A percentile compares a stretch with the other conserved stretches of the same genome.
phyloP scores from a whole-genome alignment of 2,113 vertebrate genomes.

The Tychaedon coryphoeus region DNA sequence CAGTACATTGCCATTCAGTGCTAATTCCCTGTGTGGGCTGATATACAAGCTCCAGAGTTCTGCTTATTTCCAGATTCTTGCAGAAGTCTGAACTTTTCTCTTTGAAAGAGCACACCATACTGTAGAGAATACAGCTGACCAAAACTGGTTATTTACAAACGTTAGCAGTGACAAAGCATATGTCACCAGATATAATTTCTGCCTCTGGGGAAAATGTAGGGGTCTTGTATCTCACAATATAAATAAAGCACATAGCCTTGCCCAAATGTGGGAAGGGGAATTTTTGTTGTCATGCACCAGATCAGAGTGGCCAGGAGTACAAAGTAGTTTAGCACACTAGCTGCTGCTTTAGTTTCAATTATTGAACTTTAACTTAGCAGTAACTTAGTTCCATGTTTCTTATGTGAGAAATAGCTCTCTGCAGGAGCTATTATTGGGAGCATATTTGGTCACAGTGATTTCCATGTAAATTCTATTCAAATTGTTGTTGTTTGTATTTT shows the following conservation, averaged over 20 bases:
- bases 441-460: not conserved
- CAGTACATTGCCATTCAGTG: not conserved
- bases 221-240: slow-evolving; percentile 3
- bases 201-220: slow-evolving; percentile 5
- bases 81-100: slow-evolving; percentile 42
- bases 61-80: not conserved
- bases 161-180: slow-evolving; percentile 22
- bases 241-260: slow-evolving; percentile 31
- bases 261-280: not conserved
- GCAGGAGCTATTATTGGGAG: not conserved
- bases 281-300: not conserved
- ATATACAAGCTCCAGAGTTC: not conserved
- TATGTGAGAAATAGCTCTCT: not conserved
- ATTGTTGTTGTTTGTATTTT: not conserved
- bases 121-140: slow-evolving; percentile 27
- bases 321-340: not conserved
- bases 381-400: not conserved
- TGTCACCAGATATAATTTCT: slow-evolving; percentile 25
- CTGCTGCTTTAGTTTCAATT: not conserved
- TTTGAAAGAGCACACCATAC: slow-evolving; percentile 2
- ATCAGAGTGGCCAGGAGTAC: not conserved
- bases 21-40: not conserved
- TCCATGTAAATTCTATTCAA: not conserved
- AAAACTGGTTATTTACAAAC: slow-evolving; percentile 29
- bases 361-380: not conserved